Evolutionary conservation across 2,888 invertebrate species (phyloP).

Genomic region (Trachelus troglodyta): DNA sequence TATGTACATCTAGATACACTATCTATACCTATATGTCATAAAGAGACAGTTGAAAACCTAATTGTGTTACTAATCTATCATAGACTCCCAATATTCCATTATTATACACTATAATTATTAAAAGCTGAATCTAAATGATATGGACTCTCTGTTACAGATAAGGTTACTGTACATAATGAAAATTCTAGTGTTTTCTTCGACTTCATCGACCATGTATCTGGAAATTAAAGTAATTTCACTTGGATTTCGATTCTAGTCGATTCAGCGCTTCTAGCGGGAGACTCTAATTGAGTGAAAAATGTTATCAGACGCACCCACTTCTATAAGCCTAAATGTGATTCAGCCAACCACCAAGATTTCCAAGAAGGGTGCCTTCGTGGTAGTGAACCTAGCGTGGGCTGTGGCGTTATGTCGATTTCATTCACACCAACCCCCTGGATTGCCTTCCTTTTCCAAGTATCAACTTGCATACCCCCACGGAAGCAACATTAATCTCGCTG

Average conservation of each 20-base stretch:
- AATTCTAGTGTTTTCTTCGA: neutral
- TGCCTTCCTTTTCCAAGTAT: neutral
- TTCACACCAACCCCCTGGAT: neutral
- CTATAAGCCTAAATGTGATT: neutral
- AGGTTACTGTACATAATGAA: neutral
- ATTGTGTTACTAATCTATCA: neutral
- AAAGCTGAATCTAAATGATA: neutral
- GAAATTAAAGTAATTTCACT: neutral
- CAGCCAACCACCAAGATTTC: neutral
- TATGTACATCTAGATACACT: neutral
- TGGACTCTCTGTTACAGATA: neutral
- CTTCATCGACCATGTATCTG: neutral
- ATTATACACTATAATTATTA: too few relatives aligned
- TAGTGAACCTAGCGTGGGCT: neutral
- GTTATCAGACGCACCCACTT: neutral
- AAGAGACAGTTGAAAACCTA: neutral
- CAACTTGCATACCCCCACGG: neutral
- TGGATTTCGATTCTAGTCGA: neutral
- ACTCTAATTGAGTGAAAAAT: neutral
- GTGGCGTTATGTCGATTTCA: neutral
- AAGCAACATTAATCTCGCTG: neutral
- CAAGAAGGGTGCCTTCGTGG: neutral
- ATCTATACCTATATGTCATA: neutral
- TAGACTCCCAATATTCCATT: neutral
- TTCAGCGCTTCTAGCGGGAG: neutral